Percentiles rank a stretch among this genome's conserved stretches.
These are phyloP conservation scores for Austrofundulus limnaeus DNA, from an alignment of 2,113 vertebrate genomes.

Conservation along the genomic window DNA sequence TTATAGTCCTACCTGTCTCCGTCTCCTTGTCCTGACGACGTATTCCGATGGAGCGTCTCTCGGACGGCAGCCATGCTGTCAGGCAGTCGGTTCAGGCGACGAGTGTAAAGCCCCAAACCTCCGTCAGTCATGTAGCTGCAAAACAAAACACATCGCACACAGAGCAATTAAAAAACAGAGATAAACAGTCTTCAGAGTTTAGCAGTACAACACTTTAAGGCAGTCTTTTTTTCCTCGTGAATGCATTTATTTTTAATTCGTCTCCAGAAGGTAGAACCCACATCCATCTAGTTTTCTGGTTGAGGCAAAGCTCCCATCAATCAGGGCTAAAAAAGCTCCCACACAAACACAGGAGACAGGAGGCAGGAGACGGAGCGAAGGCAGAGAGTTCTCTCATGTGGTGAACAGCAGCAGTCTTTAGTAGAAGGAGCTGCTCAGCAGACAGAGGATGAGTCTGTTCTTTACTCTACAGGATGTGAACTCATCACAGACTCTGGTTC, in stretches of 20 bases:
- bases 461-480: constrained; percentile 15
- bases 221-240: constrained; percentile 10
- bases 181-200: background rate
- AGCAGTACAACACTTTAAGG: constrained; percentile 2
- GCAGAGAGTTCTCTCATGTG: constrained; percentile 22
- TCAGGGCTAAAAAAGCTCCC: constrained; percentile 24
- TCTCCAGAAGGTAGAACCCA: constrained; percentile 14
- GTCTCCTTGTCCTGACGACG: constrained; percentile 88
- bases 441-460: constrained; percentile 25
- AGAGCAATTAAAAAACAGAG: background rate
- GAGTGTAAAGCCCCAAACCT: constrained; percentile 91
- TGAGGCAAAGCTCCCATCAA: constrained; percentile 33
- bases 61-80: constrained; percentile 93
- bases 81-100: constrained; percentile 90
- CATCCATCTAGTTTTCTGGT: constrained; percentile 29
- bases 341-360: constrained; percentile 19
- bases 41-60: constrained; percentile 88
- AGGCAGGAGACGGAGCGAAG: constrained; percentile 13
- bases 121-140: constrained; percentile 95
- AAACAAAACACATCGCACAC: constrained; percentile 17
- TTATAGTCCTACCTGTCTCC: constrained; percentile 88
- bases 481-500: constrained; percentile 11
- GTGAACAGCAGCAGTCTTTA: constrained; percentile 35
- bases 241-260: constrained; percentile 7
- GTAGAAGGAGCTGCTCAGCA: background rate